These are phyloP conservation scores for Zaprionus africanus DNA, from an alignment of 1,140 invertebrate species.

Conservation along the genomic window DNA sequence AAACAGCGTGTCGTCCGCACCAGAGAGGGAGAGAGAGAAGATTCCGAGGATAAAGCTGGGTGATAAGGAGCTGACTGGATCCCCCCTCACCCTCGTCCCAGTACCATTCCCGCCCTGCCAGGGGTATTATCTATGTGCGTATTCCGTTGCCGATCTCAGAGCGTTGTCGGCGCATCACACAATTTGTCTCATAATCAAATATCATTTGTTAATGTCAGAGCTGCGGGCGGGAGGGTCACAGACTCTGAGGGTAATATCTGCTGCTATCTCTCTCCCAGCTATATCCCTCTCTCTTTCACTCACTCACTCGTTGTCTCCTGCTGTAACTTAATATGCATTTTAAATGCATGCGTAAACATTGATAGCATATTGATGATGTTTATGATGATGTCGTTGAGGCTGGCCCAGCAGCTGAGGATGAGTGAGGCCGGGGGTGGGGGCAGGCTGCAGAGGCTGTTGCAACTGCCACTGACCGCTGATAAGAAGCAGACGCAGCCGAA, in stretches of 20 bases:
- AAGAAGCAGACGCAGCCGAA: conserved; percentile 59
- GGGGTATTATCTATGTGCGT: conserved; percentile 7
- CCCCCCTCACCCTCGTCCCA: background rate
- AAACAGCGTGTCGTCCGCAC: conserved; percentile 58
- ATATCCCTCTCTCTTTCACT: background rate
- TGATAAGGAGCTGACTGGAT: conserved; percentile 6
- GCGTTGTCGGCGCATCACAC: conserved; percentile 63
- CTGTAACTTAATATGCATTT: conserved; percentile 74
- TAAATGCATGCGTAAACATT: conserved; percentile 79
- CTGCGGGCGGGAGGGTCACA: conserved; percentile 52
- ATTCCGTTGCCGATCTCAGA: conserved; percentile 7
- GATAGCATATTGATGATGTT: conserved; percentile 75
- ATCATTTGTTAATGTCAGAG: conserved; percentile 79
- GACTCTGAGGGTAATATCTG: conserved; percentile 29
- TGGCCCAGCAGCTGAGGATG: conserved; percentile 11
- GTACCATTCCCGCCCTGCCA: background rate
- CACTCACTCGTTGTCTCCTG: background rate
- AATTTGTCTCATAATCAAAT: conserved; percentile 83
- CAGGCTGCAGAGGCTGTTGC: conserved; percentile 54
- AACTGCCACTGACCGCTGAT: conserved; percentile 69
- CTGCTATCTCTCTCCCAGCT: background rate
- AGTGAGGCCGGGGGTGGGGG: conserved; percentile 26
- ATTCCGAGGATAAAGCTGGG: conserved; percentile 37
- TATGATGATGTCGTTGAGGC: conserved; percentile 8
- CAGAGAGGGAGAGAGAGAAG: conserved; percentile 23